Evolutionary conservation across 2,888 invertebrate genomes (phyloP), one percentile per base, ranked within the genome.

Genomic region (Drosophila melanocephala): DNA sequence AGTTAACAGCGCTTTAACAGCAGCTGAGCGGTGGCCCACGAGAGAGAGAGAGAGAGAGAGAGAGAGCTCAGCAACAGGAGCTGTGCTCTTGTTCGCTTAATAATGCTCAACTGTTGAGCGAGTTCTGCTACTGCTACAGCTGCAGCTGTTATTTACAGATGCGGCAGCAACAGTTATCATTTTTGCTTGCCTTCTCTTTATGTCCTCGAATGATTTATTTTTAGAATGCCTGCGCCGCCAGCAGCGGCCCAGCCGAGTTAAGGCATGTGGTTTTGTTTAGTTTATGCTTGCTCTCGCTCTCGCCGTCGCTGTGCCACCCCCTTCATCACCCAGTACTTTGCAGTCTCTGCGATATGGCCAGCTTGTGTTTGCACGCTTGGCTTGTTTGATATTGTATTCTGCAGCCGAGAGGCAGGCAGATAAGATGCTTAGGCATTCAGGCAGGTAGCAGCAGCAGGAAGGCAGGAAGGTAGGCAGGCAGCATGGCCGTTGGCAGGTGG

Each of bases 171-270:
- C 86, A 87, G 89, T 88, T 88, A 88, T 88, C 84, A 88, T 84
- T 87, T 87, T 86, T 88, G 86, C 86, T 78, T 84, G 84, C 80
- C 70, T 88, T 86, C 89, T 77, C 73, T 86, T 86, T 80, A 80
- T 88, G 89, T 88, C 89, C 87, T 88, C 86, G 86, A 82, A 87
- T 87, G 86, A 88, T 87, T 87, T 87, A 87, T 87, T 88, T 87
- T 88, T 84, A 86, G 86, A 84, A 72, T 75, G 72, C 66, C 75
- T 62, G 65, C 76, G 79, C 70, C 75, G 82, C 69, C 61, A 60
- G 63, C 69, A 66, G 72, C 67, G 61, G 53, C 70, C 67, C 67
- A 70, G 75, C 68, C 71, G 60, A 73, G 83, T 78, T 80, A 83
- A 80, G 81, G 80, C 80, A 83, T 88, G 86, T 78, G 86, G 84